Conservation (phyloP, 2,113 vertebrate genomes). For the Solea senegalensis region DNA sequence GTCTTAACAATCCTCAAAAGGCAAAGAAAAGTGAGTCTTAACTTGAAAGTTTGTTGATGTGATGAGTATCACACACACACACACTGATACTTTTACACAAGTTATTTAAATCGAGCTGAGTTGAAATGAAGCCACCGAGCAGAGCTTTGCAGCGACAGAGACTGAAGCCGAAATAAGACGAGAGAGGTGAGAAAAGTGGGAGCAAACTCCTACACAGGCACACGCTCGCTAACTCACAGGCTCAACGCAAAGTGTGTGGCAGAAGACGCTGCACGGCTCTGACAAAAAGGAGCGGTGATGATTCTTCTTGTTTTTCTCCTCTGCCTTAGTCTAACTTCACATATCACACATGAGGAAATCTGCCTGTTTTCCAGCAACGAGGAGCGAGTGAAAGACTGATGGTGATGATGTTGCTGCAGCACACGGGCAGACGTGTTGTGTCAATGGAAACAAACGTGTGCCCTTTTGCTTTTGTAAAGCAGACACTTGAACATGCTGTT, state of each 20-base stretch:
- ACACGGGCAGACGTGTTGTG: conserved; percentile 22
- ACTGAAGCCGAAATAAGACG: conserved; percentile 23
- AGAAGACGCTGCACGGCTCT: not conserved
- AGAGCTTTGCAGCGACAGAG: conserved; percentile 1
- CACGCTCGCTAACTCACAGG: not conserved
- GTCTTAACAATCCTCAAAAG: too few relatives aligned
- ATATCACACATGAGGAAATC: not conserved
- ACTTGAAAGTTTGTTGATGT: too few relatives aligned
- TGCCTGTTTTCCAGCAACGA: conserved; percentile 17
- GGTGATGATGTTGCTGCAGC: conserved; percentile 5
- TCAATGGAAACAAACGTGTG: conserved; percentile 24
- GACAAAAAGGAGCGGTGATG: not conserved
- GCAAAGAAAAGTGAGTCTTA: too few relatives aligned
- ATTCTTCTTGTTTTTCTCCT: not conserved
- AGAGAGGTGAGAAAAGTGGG: conserved; percentile 6
- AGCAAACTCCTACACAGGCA: conserved; percentile 14
- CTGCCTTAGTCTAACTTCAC: conserved; percentile 2
- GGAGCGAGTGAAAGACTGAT: conserved; percentile 19
- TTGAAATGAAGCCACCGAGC: conserved; percentile 6
- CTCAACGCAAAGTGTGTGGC: not conserved
- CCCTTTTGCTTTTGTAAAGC: not conserved
- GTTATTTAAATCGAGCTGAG: not conserved
- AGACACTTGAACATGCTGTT: conserved; percentile 47
- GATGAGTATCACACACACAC: too few relatives aligned
- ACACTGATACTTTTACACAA: too few relatives aligned